Evolutionary conservation across 2,113 vertebrate species (phyloP).

Genomic region (Carassius gibelio): DNA sequence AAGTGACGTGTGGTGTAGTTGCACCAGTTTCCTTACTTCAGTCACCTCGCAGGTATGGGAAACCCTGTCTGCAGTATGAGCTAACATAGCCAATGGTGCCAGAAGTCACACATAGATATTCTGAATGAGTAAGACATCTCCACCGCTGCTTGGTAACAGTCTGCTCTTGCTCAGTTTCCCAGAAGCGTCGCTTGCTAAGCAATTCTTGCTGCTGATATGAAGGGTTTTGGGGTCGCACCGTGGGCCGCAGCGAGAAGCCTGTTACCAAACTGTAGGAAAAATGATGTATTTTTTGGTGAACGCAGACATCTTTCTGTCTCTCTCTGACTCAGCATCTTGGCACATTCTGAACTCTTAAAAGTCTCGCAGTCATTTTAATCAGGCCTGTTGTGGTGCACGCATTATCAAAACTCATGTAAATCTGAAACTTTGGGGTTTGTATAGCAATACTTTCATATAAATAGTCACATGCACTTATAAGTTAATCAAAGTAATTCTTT

Average conservation of each 20-base stretch:
- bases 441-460: background rate
- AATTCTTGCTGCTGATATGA: slow-evolving; percentile 7
- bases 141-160: slow-evolving; percentile 1
- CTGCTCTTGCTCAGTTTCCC: slow-evolving; percentile 49
- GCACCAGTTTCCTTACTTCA: slow-evolving; percentile 1
- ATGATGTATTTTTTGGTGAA: background rate
- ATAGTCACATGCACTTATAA: background rate
- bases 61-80: background rate
- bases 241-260: slow-evolving; percentile 26
- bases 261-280: slow-evolving; percentile 40
- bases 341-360: slow-evolving; percentile 24
- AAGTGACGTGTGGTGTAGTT: background rate
- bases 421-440: slow-evolving; percentile 21
- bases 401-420: slow-evolving; percentile 10
- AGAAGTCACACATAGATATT: background rate
- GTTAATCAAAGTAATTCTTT: background rate
- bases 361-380: background rate
- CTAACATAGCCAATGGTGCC: background rate
- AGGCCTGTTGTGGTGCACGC: slow-evolving; percentile 15
- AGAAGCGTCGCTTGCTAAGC: slow-evolving; percentile 44
- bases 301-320: slow-evolving; percentile 15
- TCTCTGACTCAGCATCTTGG: slow-evolving; percentile 58
- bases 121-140: slow-evolving; percentile 26
- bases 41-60: slow-evolving; percentile 31
- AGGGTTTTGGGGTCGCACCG: slow-evolving; percentile 53